These are phyloP conservation scores for Drosophila mettleri DNA, from an alignment of 2,888 invertebrate genomes.

Conservation along the genomic window DNA sequence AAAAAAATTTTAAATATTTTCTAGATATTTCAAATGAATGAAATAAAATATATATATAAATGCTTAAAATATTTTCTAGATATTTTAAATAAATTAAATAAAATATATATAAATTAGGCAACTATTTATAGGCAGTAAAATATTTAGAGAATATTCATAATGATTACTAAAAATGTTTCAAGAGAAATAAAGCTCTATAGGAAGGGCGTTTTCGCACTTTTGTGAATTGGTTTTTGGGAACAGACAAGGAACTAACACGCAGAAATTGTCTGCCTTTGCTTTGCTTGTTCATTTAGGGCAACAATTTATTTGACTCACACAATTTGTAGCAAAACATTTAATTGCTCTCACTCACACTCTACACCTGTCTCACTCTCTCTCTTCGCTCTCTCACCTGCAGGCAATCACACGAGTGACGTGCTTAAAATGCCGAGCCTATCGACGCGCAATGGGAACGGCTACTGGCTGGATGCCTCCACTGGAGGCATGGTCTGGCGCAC, in stretches of 20 bases:
- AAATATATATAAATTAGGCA: too few species aligned
- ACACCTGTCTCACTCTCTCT: slow-evolving; percentile 3
- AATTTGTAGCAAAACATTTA: slow-evolving; percentile 78
- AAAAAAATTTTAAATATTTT: too few species aligned
- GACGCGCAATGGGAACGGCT: slow-evolving; percentile 84
- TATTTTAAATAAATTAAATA: neutral
- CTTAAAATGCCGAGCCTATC: slow-evolving; percentile 85
- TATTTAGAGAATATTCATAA: too few species aligned
- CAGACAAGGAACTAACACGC: neutral
- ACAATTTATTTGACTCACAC: slow-evolving; percentile 72
- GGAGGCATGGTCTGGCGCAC: slow-evolving; percentile 85
- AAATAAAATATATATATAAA: too few species aligned
- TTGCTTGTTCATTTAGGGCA: slow-evolving; percentile 59
- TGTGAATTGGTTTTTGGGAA: slow-evolving; percentile 37
- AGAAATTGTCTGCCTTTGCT: neutral
- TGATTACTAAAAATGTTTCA: neutral
- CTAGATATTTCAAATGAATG: neutral
- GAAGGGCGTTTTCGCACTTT: neutral
- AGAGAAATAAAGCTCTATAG: neutral
- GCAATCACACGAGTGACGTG: slow-evolving; percentile 84
- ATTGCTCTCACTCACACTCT: slow-evolving; percentile 57
- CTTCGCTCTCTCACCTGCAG: slow-evolving; percentile 68
- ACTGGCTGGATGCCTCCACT: slow-evolving; percentile 85
- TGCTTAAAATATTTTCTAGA: slow-evolving; percentile 1
- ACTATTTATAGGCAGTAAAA: too few species aligned